Evolutionary conservation across 2,113 vertebrate species (phyloP).

Genomic region (Brachypteracias leptosomus): DNA sequence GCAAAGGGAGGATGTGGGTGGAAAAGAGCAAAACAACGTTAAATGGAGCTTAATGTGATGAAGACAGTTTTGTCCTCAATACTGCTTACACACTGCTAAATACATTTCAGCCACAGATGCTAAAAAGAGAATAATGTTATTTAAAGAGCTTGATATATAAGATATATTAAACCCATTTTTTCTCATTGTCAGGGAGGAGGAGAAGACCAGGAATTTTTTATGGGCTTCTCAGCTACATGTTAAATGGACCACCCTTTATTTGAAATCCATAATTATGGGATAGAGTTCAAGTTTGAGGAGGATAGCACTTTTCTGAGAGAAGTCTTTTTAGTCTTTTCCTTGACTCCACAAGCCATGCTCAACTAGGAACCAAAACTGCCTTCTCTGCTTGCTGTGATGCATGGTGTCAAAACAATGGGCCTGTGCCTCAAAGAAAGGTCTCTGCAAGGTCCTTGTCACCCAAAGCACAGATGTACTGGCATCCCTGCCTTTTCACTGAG

Average conservation of each 20-base stretch:
- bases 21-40: neutral
- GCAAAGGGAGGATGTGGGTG: fast-evolving
- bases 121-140: neutral
- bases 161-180: neutral
- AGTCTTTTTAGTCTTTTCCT: neutral
- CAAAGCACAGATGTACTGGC: neutral
- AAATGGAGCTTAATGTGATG: neutral
- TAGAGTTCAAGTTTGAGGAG: neutral
- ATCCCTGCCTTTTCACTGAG: neutral
- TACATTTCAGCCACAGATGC: neutral
- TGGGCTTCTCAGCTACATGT: fast-evolving
- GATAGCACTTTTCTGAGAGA: neutral
- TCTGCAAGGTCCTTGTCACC: neutral
- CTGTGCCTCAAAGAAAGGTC: neutral
- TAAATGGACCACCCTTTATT: neutral
- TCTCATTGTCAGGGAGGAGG: neutral
- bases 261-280: neutral
- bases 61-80: neutral
- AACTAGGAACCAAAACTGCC: fast-evolving
- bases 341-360: neutral
- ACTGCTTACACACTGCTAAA: neutral
- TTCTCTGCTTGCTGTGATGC: fast-evolving
- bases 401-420: fast-evolving
- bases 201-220: neutral
- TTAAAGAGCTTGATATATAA: neutral